phyloP scores from a whole-genome alignment of 2,113 vertebrate genomes.

The Syrrhaptes paradoxus region DNA sequence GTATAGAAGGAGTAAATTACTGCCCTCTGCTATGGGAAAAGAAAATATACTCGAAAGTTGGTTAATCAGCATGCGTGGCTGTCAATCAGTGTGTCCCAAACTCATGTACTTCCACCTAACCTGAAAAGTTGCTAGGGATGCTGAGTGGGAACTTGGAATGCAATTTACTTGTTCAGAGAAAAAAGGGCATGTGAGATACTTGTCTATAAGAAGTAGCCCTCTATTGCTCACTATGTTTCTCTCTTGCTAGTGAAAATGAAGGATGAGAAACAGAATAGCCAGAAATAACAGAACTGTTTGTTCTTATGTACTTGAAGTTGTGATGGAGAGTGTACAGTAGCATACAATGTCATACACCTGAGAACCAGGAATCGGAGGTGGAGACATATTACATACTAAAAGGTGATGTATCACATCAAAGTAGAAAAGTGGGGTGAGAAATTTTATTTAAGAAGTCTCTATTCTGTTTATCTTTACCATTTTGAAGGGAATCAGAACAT shows the following conservation, averaged over 20 bases:
- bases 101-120: not conserved
- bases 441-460: not conserved
- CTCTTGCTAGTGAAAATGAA: not conserved
- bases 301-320: not conserved
- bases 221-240: not conserved
- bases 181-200: not conserved
- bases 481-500: not conserved
- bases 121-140: not conserved
- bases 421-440: not conserved
- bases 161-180: not conserved
- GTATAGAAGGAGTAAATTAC: not conserved
- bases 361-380: not conserved
- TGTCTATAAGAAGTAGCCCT: not conserved
- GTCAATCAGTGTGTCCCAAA: not conserved
- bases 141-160: not conserved
- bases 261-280: not conserved
- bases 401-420: not conserved
- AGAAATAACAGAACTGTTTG: not conserved
- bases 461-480: not conserved
- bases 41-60: not conserved
- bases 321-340: not conserved
- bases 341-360: not conserved
- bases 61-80: not conserved
- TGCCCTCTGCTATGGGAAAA: not conserved
- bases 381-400: not conserved